Percentiles rank a stretch among this genome's conserved stretches.
These are phyloP conservation scores for Chaetops frenatus DNA, from an alignment of 2,113 vertebrate genomes.

Conservation along the genomic window DNA sequence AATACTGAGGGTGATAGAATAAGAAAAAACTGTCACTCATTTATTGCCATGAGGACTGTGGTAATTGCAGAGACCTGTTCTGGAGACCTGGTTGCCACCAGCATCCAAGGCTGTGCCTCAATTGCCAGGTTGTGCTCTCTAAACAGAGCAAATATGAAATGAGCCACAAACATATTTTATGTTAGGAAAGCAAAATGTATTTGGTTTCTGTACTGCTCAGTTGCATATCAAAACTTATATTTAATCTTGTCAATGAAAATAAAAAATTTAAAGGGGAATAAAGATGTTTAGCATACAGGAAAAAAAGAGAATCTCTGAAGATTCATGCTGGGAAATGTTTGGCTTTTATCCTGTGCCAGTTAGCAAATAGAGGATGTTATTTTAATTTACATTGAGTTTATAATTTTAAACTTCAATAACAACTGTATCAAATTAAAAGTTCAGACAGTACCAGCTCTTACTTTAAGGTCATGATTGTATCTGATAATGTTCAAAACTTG, in stretches of 20 bases:
- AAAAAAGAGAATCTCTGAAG: background rate
- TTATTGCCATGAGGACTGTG: background rate
- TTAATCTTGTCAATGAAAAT: background rate
- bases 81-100: background rate
- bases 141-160: background rate
- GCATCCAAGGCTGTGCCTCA: background rate
- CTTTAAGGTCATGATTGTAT: background rate
- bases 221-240: background rate
- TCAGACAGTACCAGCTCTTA: background rate
- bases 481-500: background rate
- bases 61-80: background rate
- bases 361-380: background rate
- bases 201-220: background rate
- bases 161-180: background rate
- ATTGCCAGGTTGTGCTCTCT: background rate
- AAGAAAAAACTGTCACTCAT: background rate
- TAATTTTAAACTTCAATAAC: background rate
- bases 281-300: background rate
- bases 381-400: background rate
- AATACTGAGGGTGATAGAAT: background rate
- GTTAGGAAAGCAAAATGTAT: background rate
- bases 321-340: background rate
- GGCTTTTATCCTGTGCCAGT: background rate
- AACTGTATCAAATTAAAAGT: background rate
- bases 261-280: background rate